Conservation (phyloP, 2,888 invertebrate genomes). For the Antitype chi region DNA sequence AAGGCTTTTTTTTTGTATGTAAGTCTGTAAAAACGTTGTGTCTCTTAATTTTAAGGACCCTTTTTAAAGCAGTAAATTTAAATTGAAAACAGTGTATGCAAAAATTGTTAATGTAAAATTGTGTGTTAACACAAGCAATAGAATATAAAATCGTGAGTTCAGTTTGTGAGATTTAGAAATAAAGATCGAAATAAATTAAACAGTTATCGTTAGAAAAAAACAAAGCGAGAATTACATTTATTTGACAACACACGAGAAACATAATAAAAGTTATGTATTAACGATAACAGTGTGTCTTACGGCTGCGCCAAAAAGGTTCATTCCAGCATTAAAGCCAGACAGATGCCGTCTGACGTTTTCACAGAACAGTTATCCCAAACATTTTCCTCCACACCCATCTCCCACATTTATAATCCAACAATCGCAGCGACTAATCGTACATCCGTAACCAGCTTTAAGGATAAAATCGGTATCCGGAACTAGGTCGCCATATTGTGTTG, state of each 20-base stretch:
- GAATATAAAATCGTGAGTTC: background rate
- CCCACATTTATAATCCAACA: conserved; percentile 8
- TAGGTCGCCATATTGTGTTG: conserved; percentile 77
- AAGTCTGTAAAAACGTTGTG: background rate
- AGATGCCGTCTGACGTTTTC: background rate
- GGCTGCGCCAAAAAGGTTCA: background rate
- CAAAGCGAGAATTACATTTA: background rate
- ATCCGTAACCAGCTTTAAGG: conserved; percentile 58
- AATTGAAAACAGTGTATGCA: background rate
- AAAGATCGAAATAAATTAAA: background rate
- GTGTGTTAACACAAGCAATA: background rate
- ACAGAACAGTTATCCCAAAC: background rate
- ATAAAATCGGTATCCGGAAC: conserved; percentile 70
- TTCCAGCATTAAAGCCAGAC: background rate
- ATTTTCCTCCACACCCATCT: background rate
- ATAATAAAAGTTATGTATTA: background rate
- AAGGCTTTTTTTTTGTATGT: background rate
- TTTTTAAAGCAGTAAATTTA: background rate
- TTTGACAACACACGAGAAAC: background rate
- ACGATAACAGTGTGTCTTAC: background rate
- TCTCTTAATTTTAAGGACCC: background rate
- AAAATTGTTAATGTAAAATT: background rate
- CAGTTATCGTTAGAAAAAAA: background rate
- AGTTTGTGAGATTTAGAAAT: background rate
- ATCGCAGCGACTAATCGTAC: conserved; percentile 49